Evolutionary conservation across 2,888 invertebrate genomes (phyloP).

Genomic region (Bhutanitis thaidina): DNA sequence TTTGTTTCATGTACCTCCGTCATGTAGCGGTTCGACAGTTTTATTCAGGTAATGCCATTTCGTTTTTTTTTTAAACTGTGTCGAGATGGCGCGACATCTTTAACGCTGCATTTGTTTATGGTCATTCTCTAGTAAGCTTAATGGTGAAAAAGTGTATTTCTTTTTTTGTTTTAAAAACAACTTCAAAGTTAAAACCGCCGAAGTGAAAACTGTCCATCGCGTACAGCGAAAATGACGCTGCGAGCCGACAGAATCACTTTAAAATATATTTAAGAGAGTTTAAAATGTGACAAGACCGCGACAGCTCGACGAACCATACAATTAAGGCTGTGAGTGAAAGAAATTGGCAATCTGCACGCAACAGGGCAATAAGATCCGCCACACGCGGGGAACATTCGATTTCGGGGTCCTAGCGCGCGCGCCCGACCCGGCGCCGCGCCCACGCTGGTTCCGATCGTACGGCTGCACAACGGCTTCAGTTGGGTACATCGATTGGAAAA

Average conservation of each 20-base stretch:
- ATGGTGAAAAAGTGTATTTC: no score
- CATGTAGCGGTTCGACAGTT: slow-evolving; percentile 71
- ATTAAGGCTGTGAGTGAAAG: slow-evolving; percentile 27
- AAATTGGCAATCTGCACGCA: slow-evolving; percentile 26
- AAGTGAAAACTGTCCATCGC: no score
- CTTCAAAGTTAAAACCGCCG: no score
- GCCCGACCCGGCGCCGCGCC: background rate
- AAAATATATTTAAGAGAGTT: slow-evolving; percentile 2
- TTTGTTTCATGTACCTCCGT: slow-evolving; percentile 70
- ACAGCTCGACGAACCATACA: slow-evolving; percentile 13
- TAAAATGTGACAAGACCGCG: slow-evolving; percentile 9
- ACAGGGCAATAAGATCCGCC: slow-evolving; percentile 26
- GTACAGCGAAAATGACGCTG: no score
- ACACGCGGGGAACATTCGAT: slow-evolving; percentile 25
- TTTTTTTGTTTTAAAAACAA: no score
- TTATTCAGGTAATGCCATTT: slow-evolving; percentile 66
- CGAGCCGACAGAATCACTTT: no score
- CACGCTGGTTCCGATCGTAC: no score
- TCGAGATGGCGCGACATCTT: no score
- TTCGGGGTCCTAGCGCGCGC: slow-evolving; percentile 3
- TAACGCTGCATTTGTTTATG: no score
- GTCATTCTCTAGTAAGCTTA: no score
- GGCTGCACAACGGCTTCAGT: no score
- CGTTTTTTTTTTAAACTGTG: background rate
- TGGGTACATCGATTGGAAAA: no score